Conservation (phyloP, 2,113 vertebrate genomes). For the Chinchilla lanigera region DNA sequence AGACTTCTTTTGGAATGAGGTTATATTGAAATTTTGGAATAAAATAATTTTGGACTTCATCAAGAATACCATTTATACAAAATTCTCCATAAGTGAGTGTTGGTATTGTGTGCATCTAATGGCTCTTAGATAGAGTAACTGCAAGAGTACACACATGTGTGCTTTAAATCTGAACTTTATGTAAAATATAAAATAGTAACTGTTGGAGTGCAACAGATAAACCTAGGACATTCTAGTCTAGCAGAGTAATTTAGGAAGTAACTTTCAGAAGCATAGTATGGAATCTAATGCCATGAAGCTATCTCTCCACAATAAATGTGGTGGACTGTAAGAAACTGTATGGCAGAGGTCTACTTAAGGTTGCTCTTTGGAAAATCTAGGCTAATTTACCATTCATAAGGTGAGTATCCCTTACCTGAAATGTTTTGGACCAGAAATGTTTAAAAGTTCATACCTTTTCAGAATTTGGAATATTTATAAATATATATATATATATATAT, state of each 20-base stretch:
- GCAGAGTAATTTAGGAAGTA: not conserved
- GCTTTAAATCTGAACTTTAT: slow-evolving; percentile 48
- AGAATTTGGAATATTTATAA: not conserved
- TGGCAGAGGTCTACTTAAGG: not conserved
- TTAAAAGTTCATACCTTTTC: not conserved
- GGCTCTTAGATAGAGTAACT: not conserved
- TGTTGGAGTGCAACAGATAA: not conserved
- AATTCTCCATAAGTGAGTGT: not conserved
- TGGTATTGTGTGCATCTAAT: not conserved
- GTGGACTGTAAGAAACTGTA: not conserved
- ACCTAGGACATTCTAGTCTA: not conserved
- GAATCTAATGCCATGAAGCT: not conserved
- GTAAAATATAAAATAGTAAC: not conserved
- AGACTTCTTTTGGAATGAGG: not conserved
- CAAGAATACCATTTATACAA: not conserved
- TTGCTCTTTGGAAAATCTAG: slow-evolving; percentile 14
- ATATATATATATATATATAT: too few relatives aligned
- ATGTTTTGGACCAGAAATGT: not conserved
- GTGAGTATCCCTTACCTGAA: not conserved
- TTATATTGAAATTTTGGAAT: not conserved
- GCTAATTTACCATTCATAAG: not conserved
- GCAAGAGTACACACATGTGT: not conserved
- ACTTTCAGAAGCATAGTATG: slow-evolving; percentile 25
- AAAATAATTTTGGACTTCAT: not conserved
- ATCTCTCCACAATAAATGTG: not conserved